Percentiles rank a stretch among this genome's conserved stretches.
phyloP scores from a whole-genome alignment of 1,140 invertebrate genomes.

The Caenorhabditis brenneri region DNA sequence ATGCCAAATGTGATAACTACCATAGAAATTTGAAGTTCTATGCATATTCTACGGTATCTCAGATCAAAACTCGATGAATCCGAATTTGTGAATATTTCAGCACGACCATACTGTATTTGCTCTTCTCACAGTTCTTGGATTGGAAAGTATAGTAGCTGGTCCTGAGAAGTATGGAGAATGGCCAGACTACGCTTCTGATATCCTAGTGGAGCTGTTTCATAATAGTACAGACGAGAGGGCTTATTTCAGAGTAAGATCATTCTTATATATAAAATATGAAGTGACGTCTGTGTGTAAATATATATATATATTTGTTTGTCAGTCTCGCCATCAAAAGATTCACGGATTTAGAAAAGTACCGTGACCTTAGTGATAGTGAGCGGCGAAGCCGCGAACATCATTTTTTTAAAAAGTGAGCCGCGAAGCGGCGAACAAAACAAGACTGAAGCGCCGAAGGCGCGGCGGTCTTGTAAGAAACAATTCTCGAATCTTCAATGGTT shows the following conservation, averaged over 20 bases:
- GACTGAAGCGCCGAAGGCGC: too few species aligned
- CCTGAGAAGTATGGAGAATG: not conserved
- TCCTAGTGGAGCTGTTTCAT: not conserved
- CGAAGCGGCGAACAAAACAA: too few species aligned
- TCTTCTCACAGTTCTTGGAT: not conserved
- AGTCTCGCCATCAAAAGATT: too few species aligned
- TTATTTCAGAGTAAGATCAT: not conserved
- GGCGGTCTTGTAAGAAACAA: too few species aligned
- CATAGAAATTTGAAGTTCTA: not conserved
- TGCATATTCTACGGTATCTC: constrained; percentile 15
- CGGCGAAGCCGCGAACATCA: too few species aligned
- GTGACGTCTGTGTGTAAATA: too few species aligned
- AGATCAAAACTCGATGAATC: not conserved
- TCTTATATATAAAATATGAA: not conserved
- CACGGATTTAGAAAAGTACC: too few species aligned
- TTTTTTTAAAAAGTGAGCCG: too few species aligned
- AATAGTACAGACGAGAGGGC: not conserved
- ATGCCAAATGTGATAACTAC: not conserved
- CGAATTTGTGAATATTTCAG: not conserved
- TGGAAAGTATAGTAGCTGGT: not conserved
- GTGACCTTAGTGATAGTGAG: too few species aligned
- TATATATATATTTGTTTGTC: too few species aligned
- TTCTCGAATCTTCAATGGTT: too few species aligned
- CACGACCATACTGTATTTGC: constrained; percentile 6
- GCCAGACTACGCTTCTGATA: constrained; percentile 1